Base-by-base conservation (phyloP, 2,113 vertebrate genomes). In the Phrynosoma platyrhinos region DNA sequence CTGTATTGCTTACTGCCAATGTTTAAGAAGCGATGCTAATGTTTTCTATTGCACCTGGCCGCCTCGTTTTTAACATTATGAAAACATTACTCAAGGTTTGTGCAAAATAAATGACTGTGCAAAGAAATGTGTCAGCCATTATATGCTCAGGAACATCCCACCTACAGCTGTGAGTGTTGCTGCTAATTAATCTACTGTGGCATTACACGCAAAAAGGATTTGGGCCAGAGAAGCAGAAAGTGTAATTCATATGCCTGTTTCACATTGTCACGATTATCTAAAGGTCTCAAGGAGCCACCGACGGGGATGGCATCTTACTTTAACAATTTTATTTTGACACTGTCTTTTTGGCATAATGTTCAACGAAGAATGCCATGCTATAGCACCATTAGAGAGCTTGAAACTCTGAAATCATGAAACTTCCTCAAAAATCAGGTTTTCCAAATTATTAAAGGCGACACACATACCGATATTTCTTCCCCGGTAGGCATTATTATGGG, bases 41-140 rank as follows among this genome's bases (percentile, higher is more conserved):
- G 75, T 20, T 80, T 86, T 89, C 84, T 3, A 53, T 89, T 77
- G 18, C 89, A 89, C 87, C 72, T 36, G n/a, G 58, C 64, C 78
- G 47, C 5, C 32, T 87, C 84, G 4, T 64, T 87, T 40, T 25
- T 83, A 87, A 86, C 90, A 81, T 81, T 62, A 88, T 13, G 64
- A 74, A 86, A 91, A 85, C 32, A 89, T 53, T 88, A 92, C 3
- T 64, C 23, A 13, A 81, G 21, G 66, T 47, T 89, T 74, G 76
- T 68, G 85, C 74, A 83, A 83, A 55, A 88, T 14, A 90, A 94
- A 94, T 90, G 78, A 55, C 52, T 87, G 0, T 89, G 90, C 23
- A 90, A 87, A 83, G 82, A 89, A 89, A 94, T 84, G 83, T 92
- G 86, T 80, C 83, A 94, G 90, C 94, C 95, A 89, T 91, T 89